These are phyloP conservation scores for Eupelmus urozonus DNA, from an alignment of 2,888 invertebrate genomes.

Conservation along the genomic window DNA sequence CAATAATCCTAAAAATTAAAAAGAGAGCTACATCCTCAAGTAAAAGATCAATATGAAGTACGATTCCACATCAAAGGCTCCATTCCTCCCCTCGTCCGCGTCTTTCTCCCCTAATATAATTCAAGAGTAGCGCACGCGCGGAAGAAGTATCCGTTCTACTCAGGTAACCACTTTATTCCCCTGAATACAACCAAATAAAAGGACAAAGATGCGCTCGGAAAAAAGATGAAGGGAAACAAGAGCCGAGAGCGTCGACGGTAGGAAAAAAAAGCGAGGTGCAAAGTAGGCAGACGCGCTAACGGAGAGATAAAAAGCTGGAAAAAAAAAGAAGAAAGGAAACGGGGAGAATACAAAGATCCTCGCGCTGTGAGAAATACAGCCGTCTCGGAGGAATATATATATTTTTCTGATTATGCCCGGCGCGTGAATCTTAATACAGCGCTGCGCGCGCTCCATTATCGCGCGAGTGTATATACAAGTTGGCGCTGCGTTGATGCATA, in stretches of 20 bases:
- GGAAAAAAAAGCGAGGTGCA: conserved; percentile 34
- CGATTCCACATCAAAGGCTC: conserved; percentile 38
- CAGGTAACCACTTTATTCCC: conserved; percentile 52
- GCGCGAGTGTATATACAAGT: neutral
- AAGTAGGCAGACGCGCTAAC: conserved; percentile 55
- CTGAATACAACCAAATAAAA: conserved; percentile 45
- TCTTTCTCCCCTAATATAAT: neutral
- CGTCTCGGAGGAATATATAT: conserved; percentile 15
- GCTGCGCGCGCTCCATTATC: conserved; percentile 1
- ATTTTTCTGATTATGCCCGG: conserved; percentile 47
- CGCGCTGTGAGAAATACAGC: conserved; percentile 47
- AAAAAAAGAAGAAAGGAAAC: conserved; percentile 52
- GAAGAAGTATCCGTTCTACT: conserved; percentile 49
- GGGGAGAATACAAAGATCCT: neutral
- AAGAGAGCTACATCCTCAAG: neutral
- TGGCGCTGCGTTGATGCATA: neutral
- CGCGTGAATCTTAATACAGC: neutral
- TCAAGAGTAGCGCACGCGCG: neutral
- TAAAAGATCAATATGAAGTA: conserved; percentile 35
- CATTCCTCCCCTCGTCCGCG: neutral
- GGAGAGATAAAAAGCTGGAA: conserved; percentile 38
- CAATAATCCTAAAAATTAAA: conserved; percentile 37
- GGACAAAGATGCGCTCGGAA: conserved; percentile 22
- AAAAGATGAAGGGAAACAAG: conserved; percentile 45
- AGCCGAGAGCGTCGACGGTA: conserved; percentile 29